Conservation (phyloP, 2,888 invertebrate species). For the Eulithis prunata region DNA sequence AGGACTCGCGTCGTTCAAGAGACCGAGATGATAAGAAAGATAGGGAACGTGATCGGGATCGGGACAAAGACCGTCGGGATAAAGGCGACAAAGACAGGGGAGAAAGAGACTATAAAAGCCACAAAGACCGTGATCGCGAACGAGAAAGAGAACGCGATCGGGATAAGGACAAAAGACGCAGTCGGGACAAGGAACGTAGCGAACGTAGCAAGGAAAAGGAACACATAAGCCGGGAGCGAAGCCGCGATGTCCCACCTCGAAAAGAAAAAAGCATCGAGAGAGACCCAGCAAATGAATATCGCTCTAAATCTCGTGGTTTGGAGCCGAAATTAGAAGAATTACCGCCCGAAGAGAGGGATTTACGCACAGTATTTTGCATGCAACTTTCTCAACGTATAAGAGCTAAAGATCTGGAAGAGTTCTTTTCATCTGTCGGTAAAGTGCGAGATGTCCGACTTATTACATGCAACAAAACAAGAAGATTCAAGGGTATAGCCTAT, state of each 20-base stretch:
- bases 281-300: constrained; percentile 66
- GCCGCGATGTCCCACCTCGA: constrained; percentile 51
- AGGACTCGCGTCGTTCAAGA: constrained; percentile 82
- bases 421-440: constrained; percentile 99
- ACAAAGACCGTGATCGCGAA: constrained; percentile 55
- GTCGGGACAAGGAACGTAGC: constrained; percentile 59
- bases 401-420: constrained; percentile 98
- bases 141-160: constrained; percentile 61
- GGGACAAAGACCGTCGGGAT: constrained; percentile 60
- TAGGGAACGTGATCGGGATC: constrained; percentile 54
- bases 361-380: constrained; percentile 99
- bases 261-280: constrained; percentile 68
- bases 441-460: constrained; percentile 99
- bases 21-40: constrained; percentile 82
- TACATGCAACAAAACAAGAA: constrained; percentile 98
- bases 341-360: constrained; percentile 98
- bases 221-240: constrained; percentile 54
- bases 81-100: constrained; percentile 69
- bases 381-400: constrained; percentile 97
- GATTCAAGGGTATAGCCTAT: constrained; percentile 99
- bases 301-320: constrained; percentile 79
- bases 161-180: constrained; percentile 74
- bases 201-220: constrained; percentile 64
- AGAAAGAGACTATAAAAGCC: constrained; percentile 47
- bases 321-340: constrained; percentile 88